phyloP scores from a whole-genome alignment of 30 jellyfish, hydroid and myxozoan species.

The Aurelia sp. region DNA sequence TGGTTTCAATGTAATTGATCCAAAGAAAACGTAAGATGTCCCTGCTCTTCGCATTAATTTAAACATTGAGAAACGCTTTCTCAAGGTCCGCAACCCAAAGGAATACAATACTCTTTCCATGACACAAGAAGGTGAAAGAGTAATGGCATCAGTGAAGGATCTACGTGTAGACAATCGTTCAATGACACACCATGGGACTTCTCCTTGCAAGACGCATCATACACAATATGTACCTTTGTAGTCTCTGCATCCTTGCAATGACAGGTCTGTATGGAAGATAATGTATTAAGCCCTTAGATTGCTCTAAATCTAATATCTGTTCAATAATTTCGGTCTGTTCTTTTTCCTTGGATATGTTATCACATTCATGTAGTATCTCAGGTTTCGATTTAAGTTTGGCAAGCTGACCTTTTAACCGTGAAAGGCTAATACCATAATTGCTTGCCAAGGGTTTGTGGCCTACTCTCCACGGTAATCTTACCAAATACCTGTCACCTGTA shows the following conservation, averaged over 20 bases:
- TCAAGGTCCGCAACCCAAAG: no score
- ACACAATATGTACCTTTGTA: slow-evolving; percentile 23
- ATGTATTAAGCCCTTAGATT: no score
- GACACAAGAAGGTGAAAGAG: slow-evolving; percentile 36
- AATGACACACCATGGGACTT: no score
- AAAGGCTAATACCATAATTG: background rate
- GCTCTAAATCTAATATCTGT: background rate
- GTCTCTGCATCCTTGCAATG: slow-evolving; percentile 41
- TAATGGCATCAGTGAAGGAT: slow-evolving; percentile 49
- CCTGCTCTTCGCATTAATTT: no score
- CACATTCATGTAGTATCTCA: background rate
- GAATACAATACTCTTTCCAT: slow-evolving; percentile 11
- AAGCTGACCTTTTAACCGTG: background rate
- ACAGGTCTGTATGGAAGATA: slow-evolving; percentile 1
- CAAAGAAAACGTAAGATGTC: no score
- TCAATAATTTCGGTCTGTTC: background rate
- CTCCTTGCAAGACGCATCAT: slow-evolving; percentile 38
- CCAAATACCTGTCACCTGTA: background rate
- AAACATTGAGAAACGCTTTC: no score
- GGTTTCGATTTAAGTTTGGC: background rate
- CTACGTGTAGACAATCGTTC: no score
- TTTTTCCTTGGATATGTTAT: background rate
- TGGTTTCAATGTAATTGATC: no score
- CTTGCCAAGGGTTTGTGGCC: background rate
- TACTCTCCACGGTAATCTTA: slow-evolving; percentile 15